phyloP scores from a whole-genome alignment of 2,113 vertebrate genomes.

The Danionella cerebrum region DNA sequence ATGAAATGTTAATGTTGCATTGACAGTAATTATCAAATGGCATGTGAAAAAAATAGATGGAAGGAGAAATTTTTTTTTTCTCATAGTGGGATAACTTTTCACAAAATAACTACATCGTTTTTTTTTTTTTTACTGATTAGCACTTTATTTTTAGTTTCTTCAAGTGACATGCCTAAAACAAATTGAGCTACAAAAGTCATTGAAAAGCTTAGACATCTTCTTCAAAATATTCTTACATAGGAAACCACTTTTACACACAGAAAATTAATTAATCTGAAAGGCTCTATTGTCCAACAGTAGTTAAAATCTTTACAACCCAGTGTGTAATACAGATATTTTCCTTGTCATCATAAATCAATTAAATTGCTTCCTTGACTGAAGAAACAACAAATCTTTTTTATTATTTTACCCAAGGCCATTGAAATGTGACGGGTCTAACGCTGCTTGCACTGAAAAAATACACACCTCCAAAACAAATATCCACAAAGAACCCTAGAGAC shows the following conservation, averaged over 20 bases:
- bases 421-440: constrained; percentile 6
- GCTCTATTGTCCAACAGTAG: constrained; percentile 1
- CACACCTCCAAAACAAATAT: constrained; percentile 21
- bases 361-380: constrained; percentile 24
- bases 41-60: too few relatives aligned
- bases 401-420: constrained; percentile 29
- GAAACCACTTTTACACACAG: not conserved
- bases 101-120: too few relatives aligned
- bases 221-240: not conserved
- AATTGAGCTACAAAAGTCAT: too few relatives aligned
- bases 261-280: constrained; percentile 5
- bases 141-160: too few relatives aligned
- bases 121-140: too few relatives aligned
- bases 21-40: too few relatives aligned
- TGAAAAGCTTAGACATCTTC: not conserved
- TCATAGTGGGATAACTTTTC: too few relatives aligned
- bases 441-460: constrained; percentile 8
- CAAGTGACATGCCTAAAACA: too few relatives aligned
- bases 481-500: not conserved
- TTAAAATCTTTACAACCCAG: constrained; percentile 20
- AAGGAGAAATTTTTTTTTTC: too few relatives aligned
- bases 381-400: constrained; percentile 10
- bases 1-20: too few relatives aligned
- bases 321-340: constrained; percentile 11
- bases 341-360: constrained; percentile 31